These are phyloP conservation scores for Sicus ferrugineus DNA, from an alignment of 2,888 invertebrate species.

Conservation along the genomic window DNA sequence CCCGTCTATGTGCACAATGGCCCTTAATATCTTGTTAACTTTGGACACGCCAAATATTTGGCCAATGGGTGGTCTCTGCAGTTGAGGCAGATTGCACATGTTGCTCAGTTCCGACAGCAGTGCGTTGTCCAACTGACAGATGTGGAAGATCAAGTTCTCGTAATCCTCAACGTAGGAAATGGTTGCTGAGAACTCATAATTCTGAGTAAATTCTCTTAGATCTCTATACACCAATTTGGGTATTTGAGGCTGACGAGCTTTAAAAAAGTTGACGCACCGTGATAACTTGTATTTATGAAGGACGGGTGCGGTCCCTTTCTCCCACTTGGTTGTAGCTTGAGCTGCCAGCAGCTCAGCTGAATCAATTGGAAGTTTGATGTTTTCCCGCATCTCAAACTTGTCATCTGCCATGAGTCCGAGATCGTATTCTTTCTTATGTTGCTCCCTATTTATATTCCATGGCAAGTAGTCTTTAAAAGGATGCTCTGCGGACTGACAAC, in stretches of 20 bases:
- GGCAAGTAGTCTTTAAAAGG: constrained; percentile 39
- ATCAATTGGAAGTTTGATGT: not conserved
- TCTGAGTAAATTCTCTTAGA: constrained; percentile 32
- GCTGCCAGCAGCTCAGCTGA: not conserved
- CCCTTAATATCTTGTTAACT: constrained; percentile 38
- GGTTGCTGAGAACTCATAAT: constrained; percentile 38
- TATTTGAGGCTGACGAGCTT: not conserved
- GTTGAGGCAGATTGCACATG: constrained; percentile 26
- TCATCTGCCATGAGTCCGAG: not conserved
- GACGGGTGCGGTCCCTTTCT: too few species aligned
- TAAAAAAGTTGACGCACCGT: too few species aligned
- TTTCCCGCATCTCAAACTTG: not conserved
- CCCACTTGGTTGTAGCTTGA: too few species aligned
- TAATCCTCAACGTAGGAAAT: constrained; percentile 39
- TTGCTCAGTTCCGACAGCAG: constrained; percentile 39
- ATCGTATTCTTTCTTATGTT: constrained; percentile 1
- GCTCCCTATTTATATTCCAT: constrained; percentile 33
- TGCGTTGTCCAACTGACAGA: constrained; percentile 38
- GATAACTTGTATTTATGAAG: too few species aligned
- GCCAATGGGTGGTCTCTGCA: constrained; percentile 1
- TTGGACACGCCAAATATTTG: constrained; percentile 39
- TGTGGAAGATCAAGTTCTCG: constrained; percentile 37
- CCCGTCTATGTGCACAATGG: constrained; percentile 11
- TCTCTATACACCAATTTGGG: constrained; percentile 33
- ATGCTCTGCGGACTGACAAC: constrained; percentile 10